Conservation (phyloP, 2,113 vertebrate genomes). For the Ibidorhyncha struthersii region DNA sequence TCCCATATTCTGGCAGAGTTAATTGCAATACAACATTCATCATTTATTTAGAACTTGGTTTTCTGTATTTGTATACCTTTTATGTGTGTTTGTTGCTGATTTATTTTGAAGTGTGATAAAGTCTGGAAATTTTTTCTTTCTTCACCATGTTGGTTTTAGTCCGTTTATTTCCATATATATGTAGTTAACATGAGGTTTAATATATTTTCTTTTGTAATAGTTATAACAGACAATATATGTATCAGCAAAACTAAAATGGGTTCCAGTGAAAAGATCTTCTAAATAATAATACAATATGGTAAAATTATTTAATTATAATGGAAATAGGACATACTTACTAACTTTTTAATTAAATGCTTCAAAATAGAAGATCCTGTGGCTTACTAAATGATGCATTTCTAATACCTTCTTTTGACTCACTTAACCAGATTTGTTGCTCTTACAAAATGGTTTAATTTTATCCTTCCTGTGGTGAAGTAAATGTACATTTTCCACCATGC, state of each 20-base stretch:
- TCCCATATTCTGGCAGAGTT: constrained; percentile 18
- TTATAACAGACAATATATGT: not conserved
- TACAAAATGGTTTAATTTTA: not conserved
- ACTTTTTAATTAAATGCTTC: not conserved
- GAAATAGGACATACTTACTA: not conserved
- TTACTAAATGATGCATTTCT: not conserved
- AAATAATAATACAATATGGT: not conserved
- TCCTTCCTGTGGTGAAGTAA: not conserved
- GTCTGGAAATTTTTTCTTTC: not conserved
- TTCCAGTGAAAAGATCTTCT: not conserved
- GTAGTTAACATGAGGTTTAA: not conserved
- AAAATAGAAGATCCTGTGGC: not conserved
- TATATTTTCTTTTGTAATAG: not conserved
- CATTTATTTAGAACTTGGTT: not conserved
- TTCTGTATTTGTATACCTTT: not conserved
- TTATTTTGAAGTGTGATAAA: not conserved
- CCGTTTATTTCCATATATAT: not conserved
- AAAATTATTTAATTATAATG: not conserved
- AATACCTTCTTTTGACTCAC: not conserved
- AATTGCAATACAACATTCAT: not conserved
- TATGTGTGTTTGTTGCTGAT: not conserved
- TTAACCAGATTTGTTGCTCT: not conserved
- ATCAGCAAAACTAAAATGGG: not conserved
- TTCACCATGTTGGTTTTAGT: not conserved
- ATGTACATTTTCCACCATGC: not conserved